phyloP scores from a whole-genome alignment of 2,888 invertebrate genomes.

The Dione vanillae region DNA sequence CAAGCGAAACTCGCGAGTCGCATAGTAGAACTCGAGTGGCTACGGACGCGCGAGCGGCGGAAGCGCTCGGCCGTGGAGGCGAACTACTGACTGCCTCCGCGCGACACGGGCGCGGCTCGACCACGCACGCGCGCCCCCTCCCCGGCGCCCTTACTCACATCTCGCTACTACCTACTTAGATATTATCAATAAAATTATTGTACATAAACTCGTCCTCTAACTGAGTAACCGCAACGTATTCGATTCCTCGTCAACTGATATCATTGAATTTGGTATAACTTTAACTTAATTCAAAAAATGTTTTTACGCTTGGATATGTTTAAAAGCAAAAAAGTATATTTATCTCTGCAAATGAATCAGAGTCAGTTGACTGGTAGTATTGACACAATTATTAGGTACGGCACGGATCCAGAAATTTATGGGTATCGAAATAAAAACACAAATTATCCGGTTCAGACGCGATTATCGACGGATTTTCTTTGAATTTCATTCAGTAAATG shows the following conservation, averaged over 20 bases:
- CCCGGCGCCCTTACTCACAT: conserved; percentile 70
- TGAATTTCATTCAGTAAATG: background rate
- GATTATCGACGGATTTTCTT: conserved; percentile 5
- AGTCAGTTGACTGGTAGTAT: conserved; percentile 36
- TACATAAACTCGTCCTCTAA: conserved; percentile 66
- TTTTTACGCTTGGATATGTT: background rate
- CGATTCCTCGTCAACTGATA: conserved; percentile 2
- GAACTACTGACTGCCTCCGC: conserved; percentile 64
- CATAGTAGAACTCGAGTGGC: conserved; percentile 63
- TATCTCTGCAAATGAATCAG: conserved; percentile 22
- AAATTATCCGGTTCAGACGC: conserved; percentile 54
- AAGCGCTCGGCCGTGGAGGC: conserved; percentile 54
- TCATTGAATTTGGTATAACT: background rate
- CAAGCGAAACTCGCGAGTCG: conserved; percentile 72
- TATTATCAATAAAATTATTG: conserved; percentile 84
- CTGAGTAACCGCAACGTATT: conserved; percentile 3
- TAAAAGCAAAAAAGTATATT: conserved; percentile 5
- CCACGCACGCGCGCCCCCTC: conserved; percentile 65
- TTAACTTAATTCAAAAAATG: background rate
- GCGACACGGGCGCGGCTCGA: conserved; percentile 62
- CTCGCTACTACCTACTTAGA: conserved; percentile 77
- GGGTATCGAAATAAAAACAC: conserved; percentile 47
- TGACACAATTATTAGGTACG: conserved; percentile 48
- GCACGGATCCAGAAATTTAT: conserved; percentile 60
- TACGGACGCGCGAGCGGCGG: conserved; percentile 52